Evolutionary conservation across 2,797 vertebrate species (phyloP), one percentile per base, ranked within the genome.

Genomic region (Melanotaenia maccullochi): DNA sequence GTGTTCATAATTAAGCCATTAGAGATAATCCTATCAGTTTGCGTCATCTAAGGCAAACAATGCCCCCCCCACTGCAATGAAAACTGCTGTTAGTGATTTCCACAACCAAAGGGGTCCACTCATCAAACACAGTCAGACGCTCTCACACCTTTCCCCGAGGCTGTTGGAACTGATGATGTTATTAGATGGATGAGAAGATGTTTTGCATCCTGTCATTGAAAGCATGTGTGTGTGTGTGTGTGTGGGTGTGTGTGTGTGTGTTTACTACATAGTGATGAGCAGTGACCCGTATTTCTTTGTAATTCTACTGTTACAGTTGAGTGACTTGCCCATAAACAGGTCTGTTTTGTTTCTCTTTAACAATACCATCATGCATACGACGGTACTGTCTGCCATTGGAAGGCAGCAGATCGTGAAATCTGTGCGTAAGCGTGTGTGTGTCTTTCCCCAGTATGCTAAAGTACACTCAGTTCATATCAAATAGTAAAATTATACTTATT

Each of bases 1-100:
- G 59, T 40, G 70, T 25, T 67, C 57, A 54, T 63, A 51, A 86
- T 88, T 76, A 70, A 73, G 77, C 69, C 54, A 14, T 76, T 77
- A 55, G 76, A 86, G 82, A 82, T 88, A 85, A 84, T 81, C 78
- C 79, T 86, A 87, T 91, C 89, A 88, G 79, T 73, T 68, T 64
- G 75, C 78, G 68, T 88, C 87, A 88, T 88, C 88, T 81, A 68
- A 87, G 60, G 82, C 85, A 73, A 85, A 88, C 79, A 60, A 58
- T 44, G 62, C 55, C n/a, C 12, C 56, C 70, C 55, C 49, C 1
- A 13, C 58, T 60, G 8, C 60, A 59, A 75, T 60, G 51, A 81
- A 68, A 75, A 78, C 36, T 74, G 52, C 58, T 65, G 59, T 74
- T 49, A 71, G 62, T 78, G 68, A 51, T 65, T 60, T 71, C 36